Percentiles rank a stretch among this genome's conserved stretches.
phyloP scores from a whole-genome alignment of 2,797 vertebrate genomes.

The Periparus ater region DNA sequence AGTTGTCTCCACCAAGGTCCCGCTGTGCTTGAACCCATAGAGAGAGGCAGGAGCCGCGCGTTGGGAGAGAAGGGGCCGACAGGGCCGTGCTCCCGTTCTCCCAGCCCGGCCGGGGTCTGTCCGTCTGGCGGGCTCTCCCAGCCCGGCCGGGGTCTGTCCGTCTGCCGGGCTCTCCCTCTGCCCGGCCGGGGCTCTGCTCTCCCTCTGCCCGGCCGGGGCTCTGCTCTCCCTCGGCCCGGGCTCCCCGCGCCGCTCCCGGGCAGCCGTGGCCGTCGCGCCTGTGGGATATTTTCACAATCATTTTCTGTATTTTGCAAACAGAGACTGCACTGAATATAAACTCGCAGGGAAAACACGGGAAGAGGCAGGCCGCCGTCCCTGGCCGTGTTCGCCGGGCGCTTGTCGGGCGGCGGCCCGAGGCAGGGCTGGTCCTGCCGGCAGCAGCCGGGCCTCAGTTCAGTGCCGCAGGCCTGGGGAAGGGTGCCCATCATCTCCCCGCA shows the following conservation, averaged over 20 bases:
- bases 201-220: not conserved
- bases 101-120: too few relatives aligned
- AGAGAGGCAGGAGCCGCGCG: not conserved
- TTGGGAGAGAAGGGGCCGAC: not conserved
- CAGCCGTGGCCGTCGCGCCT: not conserved
- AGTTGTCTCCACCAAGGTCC: not conserved
- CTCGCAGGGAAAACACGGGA: not conserved
- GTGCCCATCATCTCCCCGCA: not conserved
- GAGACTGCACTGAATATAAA: not conserved
- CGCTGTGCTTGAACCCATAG: rapidly evolving
- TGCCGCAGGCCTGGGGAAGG: not conserved
- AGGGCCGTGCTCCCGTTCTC: not conserved
- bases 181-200: not conserved
- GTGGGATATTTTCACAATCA: not conserved
- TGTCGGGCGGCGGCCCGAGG: not conserved
- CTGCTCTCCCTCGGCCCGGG: too few relatives aligned
- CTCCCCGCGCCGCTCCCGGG: not conserved
- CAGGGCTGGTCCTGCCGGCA: not conserved
- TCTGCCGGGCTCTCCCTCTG: too few relatives aligned
- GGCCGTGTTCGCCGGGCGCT: not conserved
- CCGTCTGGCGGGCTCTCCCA: not conserved
- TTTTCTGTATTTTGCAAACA: conserved; percentile 47
- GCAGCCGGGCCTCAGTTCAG: not conserved
- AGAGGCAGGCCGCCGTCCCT: too few relatives aligned
- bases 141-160: too few relatives aligned